Conservation (phyloP, 2,113 vertebrate species). For the Proterorhinus semilunaris region DNA sequence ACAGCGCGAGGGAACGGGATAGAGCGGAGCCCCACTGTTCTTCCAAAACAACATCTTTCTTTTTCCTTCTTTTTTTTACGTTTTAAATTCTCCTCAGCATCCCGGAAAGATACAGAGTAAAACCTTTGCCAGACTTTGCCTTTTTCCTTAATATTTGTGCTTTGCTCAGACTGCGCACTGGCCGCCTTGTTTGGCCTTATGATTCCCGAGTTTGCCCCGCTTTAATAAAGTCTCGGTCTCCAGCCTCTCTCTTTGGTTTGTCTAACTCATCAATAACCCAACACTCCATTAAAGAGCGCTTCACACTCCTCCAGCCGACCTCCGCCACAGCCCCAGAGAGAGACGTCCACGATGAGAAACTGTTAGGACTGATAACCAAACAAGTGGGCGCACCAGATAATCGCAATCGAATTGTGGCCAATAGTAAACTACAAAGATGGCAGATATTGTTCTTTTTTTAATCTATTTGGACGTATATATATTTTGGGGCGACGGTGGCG, state of each 20-base stretch:
- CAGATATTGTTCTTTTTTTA: too few relatives aligned
- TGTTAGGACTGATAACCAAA: too few relatives aligned
- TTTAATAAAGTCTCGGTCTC: background rate
- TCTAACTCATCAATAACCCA: constrained; percentile 40
- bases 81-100: constrained; percentile 21
- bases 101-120: constrained; percentile 1
- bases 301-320: constrained; percentile 30
- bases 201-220: background rate
- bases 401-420: too few relatives aligned
- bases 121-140: too few relatives aligned
- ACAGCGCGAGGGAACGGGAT: constrained; percentile 1
- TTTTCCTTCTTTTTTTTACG: background rate
- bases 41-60: constrained; percentile 49
- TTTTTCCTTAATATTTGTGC: too few relatives aligned
- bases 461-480: too few relatives aligned
- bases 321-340: constrained; percentile 20
- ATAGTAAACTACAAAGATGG: too few relatives aligned
- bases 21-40: constrained; percentile 14
- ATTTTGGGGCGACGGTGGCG: too few relatives aligned
- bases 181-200: background rate
- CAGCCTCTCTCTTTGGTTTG: constrained; percentile 15
- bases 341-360: constrained; percentile 7
- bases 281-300: constrained; percentile 32
- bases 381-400: too few relatives aligned
- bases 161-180: too few relatives aligned